phyloP scores from a whole-genome alignment of 1,140 invertebrate species.

The Mya arenaria region DNA sequence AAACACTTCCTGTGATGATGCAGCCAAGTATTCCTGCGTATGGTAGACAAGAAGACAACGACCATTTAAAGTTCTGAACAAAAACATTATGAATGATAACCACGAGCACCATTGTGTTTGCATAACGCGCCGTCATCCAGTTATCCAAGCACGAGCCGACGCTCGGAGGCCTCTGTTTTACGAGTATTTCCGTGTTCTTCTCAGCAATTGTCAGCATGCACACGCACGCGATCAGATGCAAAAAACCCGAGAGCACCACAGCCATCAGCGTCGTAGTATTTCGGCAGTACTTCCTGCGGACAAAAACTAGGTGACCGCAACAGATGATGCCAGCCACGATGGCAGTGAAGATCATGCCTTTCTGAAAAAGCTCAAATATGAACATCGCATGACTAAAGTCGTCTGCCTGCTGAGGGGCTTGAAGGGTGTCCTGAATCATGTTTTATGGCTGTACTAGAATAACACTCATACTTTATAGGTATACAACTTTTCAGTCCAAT shows the following conservation, averaged over 20 bases:
- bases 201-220: slow-evolving; percentile 7
- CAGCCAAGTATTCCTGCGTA: not conserved
- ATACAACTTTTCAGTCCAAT: too few relatives aligned
- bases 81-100: not conserved
- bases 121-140: not conserved
- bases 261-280: not conserved
- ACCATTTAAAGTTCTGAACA: not conserved
- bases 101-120: slow-evolving; percentile 8
- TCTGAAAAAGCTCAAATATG: slow-evolving; percentile 33
- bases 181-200: too few relatives aligned
- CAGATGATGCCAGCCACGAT: slow-evolving; percentile 10
- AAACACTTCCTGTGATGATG: slow-evolving; percentile 3
- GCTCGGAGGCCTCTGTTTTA: not conserved
- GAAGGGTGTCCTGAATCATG: too few relatives aligned
- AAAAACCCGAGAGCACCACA: slow-evolving; percentile 13
- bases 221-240: slow-evolving; percentile 6
- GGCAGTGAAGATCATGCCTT: slow-evolving; percentile 25
- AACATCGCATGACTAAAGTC: slow-evolving; percentile 27
- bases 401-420: too few relatives aligned
- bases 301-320: slow-evolving; percentile 1
- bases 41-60: not conserved
- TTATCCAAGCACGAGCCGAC: slow-evolving; percentile 10
- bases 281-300: not conserved
- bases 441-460: too few relatives aligned
- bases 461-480: too few relatives aligned